Conservation (phyloP, 2,113 vertebrate species). For the Xenopus laevis region DNA sequence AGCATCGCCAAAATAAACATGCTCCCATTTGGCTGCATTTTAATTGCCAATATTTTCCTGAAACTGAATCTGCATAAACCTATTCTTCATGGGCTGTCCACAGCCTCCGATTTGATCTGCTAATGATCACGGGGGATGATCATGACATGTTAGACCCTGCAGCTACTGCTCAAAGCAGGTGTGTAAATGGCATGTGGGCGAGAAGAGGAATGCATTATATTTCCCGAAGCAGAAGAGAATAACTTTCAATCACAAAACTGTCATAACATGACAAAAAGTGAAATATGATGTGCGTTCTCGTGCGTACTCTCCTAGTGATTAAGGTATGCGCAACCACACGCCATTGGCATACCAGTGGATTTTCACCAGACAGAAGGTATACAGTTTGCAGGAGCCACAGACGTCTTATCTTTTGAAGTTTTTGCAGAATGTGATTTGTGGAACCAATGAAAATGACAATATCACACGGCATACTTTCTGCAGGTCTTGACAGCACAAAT, state of each 20-base stretch:
- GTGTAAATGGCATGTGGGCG: slow-evolving; percentile 35
- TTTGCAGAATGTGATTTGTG: slow-evolving; percentile 14
- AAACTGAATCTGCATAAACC: neutral
- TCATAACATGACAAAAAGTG: slow-evolving; percentile 15
- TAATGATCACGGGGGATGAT: slow-evolving; percentile 15
- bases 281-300: neutral
- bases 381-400: neutral
- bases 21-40: neutral
- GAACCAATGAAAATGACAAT: neutral
- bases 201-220: slow-evolving; percentile 30
- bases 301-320: neutral
- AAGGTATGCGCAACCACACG: neutral
- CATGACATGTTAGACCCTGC: slow-evolving; percentile 10
- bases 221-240: slow-evolving; percentile 21
- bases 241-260: slow-evolving; percentile 33
- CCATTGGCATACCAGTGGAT: neutral
- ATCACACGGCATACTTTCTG: slow-evolving; percentile 1
- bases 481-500: neutral
- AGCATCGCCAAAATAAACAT: slow-evolving; percentile 28
- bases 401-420: slow-evolving; percentile 12
- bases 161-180: slow-evolving; percentile 22
- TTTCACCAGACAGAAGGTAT: neutral
- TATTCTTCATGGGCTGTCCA: slow-evolving; percentile 18
- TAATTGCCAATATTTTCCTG: slow-evolving; percentile 24
- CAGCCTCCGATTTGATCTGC: slow-evolving; percentile 21